Base-by-base conservation (phyloP, 2,113 vertebrate genomes). In the Suncus etruscus region DNA sequence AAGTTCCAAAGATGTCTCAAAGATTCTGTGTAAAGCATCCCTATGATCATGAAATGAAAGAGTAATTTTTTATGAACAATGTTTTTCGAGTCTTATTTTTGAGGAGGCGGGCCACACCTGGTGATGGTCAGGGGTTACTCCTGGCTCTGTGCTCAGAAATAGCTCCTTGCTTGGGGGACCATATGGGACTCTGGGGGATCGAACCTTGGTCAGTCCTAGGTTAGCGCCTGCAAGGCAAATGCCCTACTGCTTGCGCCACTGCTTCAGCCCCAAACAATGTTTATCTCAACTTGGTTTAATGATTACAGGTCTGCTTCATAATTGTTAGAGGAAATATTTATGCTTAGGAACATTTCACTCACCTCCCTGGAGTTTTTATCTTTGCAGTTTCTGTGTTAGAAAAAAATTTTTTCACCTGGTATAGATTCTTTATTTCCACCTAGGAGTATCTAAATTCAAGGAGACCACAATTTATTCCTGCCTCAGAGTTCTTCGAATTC, bases 1-100 rank as follows among this genome's bases (percentile, higher is more conserved):
- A 90, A 88, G 51, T 63, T 83, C 65, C 31, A 66, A 91, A 76
- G 74, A 83, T 77, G 58, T 90, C 70, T 86, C 31, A 81, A 83
- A 51, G 16, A 0, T 86, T 92, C 51, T 79, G 87, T 92, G 82
- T 6, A 86, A 86, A 89, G 58, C 25, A 32, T 75, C 74, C 87
- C 83, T 69, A 81, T 82, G 85, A 66, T 32, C 81, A 39, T 39
- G 70, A 58, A 31, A 20, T 14, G 12, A 31, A 63, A 47, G 32
- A 27, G 63, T 10, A 66, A 29, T 27, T 66, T 66, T 66, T 66
- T 25, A 61, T 61, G 22, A 3, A 8, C 18, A 20, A 61, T 22
- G 58, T 39, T 39, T 39, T 39, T 39, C 39, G 5, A 39, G 3
- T 39, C 39, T 39, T 39, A 3, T 39, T 39, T 39, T 39, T 39